These are phyloP conservation scores for Alosa alosa DNA, from an alignment of 2,113 vertebrate genomes.

Conservation along the genomic window DNA sequence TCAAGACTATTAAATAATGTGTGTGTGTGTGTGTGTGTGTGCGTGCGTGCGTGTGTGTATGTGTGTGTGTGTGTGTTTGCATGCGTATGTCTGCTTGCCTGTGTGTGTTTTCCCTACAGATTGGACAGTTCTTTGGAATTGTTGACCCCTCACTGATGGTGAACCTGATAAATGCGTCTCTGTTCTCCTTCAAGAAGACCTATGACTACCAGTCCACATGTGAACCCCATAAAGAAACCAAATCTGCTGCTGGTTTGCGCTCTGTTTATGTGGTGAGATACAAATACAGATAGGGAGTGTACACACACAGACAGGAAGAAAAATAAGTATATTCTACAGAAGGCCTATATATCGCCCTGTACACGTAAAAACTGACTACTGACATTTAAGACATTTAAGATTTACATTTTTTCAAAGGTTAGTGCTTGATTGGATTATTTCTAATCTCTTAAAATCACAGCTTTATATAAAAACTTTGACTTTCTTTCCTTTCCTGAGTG, in stretches of 20 bases:
- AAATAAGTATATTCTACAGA: too few species aligned
- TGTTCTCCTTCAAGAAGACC: constrained; percentile 89
- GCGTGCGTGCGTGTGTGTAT: too few species aligned
- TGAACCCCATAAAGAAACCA: constrained; percentile 79
- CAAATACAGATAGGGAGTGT: constrained; percentile 4
- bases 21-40: too few species aligned
- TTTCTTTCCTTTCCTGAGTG: too few species aligned
- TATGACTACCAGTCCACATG: constrained; percentile 95
- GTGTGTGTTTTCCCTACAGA: constrained; percentile 50
- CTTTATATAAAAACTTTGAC: not conserved
- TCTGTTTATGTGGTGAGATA: constrained; percentile 89
- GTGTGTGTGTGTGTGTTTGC: not conserved
- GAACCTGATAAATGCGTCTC: constrained; percentile 82
- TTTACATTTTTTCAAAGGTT: too few species aligned
- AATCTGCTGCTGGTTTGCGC: constrained; percentile 84
- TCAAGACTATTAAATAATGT: too few species aligned
- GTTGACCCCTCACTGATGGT: constrained; percentile 89
- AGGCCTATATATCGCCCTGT: not conserved
- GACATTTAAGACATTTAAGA: not conserved
- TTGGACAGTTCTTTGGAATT: constrained; percentile 84
- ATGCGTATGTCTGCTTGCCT: constrained; percentile 21
- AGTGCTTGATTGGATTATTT: too few species aligned
- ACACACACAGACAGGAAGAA: not conserved
- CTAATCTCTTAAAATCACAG: too few species aligned
- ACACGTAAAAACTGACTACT: not conserved